phyloP scores from a whole-genome alignment of 2,888 invertebrate species.

The Molanna angustata region DNA sequence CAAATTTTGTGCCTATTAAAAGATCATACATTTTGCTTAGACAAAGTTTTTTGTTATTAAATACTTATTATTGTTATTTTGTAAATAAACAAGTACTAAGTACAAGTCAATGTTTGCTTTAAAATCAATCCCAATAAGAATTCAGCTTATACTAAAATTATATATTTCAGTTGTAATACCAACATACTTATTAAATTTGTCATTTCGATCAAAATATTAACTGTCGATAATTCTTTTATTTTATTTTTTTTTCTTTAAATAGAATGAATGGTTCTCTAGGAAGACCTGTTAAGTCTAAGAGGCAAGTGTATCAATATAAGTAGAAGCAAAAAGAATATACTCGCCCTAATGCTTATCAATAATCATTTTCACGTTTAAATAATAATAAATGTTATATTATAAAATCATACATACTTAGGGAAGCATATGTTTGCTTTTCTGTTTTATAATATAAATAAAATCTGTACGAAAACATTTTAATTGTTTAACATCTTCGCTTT shows the following conservation, averaged over 20 bases:
- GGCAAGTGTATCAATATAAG: slow-evolving; percentile 59
- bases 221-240: neutral
- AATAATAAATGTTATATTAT: slow-evolving; percentile 4
- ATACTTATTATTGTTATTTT: no score
- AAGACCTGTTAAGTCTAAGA: slow-evolving; percentile 56
- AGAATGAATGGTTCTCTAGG: slow-evolving; percentile 58
- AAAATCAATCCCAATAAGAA: no score
- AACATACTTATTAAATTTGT: no score
- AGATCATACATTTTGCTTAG: no score
- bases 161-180: no score
- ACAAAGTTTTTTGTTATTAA: no score
- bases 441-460: neutral
- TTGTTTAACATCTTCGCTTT: slow-evolving; percentile 8
- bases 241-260: slow-evolving; percentile 43
- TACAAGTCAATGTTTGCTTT: no score
- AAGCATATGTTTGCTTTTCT: slow-evolving; percentile 1
- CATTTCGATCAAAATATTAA: neutral
- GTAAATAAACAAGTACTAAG: no score
- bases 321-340: slow-evolving; percentile 41
- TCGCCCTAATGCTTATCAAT: slow-evolving; percentile 54
- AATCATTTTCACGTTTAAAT: slow-evolving; percentile 20
- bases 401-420: neutral
- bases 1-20: no score
- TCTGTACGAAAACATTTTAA: neutral
- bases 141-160: no score